Evolutionary conservation across 2,888 invertebrate genomes (phyloP).

Genomic region (Lissocephala sabroskyi): DNA sequence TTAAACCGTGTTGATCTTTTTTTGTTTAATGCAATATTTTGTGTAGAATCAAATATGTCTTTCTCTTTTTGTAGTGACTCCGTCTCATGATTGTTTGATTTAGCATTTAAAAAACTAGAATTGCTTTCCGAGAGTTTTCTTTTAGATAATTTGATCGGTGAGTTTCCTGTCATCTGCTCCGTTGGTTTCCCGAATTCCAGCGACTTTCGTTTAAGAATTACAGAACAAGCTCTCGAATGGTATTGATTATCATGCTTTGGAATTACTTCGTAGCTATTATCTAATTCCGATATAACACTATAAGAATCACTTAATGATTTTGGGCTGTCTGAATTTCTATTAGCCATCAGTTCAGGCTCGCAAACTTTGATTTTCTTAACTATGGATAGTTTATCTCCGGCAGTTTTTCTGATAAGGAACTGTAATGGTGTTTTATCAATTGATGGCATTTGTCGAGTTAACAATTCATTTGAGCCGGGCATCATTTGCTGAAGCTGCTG

Average conservation of each 20-base stretch:
- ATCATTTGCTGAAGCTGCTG: conserved; percentile 80
- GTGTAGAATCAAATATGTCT: too few relatives aligned
- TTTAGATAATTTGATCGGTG: too few relatives aligned
- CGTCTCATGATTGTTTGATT: too few relatives aligned
- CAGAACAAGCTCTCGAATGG: conserved; percentile 63
- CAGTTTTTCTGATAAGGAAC: conserved; percentile 71
- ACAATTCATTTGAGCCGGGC: conserved; percentile 71
- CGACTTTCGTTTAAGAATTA: conserved; percentile 70
- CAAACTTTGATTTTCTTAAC: conserved; percentile 61
- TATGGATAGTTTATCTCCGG: conserved; percentile 70
- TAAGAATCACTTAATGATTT: conserved; percentile 59
- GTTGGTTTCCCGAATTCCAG: conserved; percentile 30
- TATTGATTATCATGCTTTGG: conserved; percentile 45
- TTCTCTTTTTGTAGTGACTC: conserved; percentile 2
- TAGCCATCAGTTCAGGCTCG: conserved; percentile 65
- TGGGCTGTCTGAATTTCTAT: too few relatives aligned
- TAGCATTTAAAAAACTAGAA: too few relatives aligned
- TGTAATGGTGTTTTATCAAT: conserved; percentile 68
- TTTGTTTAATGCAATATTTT: too few relatives aligned
- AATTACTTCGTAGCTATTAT: conserved; percentile 67
- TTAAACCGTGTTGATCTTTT: too few relatives aligned
- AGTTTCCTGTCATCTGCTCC: too few relatives aligned
- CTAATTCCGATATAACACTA: conserved; percentile 45
- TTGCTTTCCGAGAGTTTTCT: too few relatives aligned
- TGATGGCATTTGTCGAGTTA: conserved; percentile 51